Evolutionary conservation across 2,113 vertebrate genomes (phyloP), one percentile per base, ranked within the genome.

Genomic region (Ceyx melanurus): DNA sequence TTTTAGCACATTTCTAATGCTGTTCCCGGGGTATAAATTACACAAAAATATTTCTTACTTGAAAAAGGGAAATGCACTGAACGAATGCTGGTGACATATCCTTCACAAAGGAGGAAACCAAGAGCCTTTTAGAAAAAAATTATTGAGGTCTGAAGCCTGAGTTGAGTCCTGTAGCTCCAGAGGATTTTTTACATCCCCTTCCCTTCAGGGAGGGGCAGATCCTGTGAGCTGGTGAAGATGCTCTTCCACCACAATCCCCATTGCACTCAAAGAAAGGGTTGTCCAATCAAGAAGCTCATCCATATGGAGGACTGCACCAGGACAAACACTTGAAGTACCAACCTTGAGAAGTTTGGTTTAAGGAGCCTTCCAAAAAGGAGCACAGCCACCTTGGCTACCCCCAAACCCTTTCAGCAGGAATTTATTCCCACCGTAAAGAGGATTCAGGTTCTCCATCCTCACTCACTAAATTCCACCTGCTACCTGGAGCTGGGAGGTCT

Each of bases 21-120:
- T 92, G 75, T 95, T 97, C 97, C 95, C 73, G 2, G 89, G 94
- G 96, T 97, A 97, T 94, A 97, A 97, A 98, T 98, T 96, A 97
- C 54, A 95, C 82, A 88, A 88, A 94, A 97, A 93, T 89, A 94
- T 95, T 95, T 97, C 97, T 96, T 95, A 82, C 88, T 95, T 53
- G 29, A 89, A 88, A 97, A 79, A 91, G 70, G 91, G 79, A 88
- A 91, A 88, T 56, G 94, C 76, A 51, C 75, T 64, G 82, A 95
- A 83, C 13, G 85, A 88, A 92, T 45, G 29, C 89, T 0, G 13
- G 57, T 0, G 1, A 89, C 83, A 84, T 53, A 94, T 70, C 65
- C 82, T 92, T 72, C 95, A 97, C 91, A 96, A 94, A 94, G 68
- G 79, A 94, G 53, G 87, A 45, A 86, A 85, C 8, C 62, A 60